A percentile compares a stretch with the other conserved stretches of the same genome.
Evolutionary conservation across 2,113 vertebrate species (phyloP).

Genomic region (Hirundichthys speculiger): DNA sequence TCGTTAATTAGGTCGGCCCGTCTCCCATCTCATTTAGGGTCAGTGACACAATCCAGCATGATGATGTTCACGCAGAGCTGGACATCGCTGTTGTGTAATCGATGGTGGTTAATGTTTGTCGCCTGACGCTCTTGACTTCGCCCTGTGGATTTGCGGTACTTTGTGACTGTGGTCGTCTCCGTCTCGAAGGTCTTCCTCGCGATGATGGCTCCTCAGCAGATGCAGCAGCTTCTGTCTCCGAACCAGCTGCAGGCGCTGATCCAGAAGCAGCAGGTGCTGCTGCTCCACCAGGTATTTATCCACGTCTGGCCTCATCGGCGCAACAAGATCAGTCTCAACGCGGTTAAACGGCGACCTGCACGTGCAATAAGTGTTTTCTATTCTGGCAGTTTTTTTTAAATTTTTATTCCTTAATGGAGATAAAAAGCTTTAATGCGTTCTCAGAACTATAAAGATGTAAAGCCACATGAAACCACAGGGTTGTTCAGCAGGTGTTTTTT

Average conservation of each 20-base stretch:
- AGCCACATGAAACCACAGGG: too few species aligned
- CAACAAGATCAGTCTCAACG: not conserved
- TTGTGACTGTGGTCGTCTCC: slow-evolving; percentile 1
- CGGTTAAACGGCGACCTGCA: too few species aligned
- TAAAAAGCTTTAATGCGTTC: too few species aligned
- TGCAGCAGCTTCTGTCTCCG: slow-evolving; percentile 90
- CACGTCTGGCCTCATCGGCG: slow-evolving; percentile 9
- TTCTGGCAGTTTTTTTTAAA: too few species aligned
- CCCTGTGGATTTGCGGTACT: not conserved
- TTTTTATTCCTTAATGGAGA: too few species aligned
- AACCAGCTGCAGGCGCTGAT: slow-evolving; percentile 93
- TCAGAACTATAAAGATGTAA: too few species aligned
- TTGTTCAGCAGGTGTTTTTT: too few species aligned
- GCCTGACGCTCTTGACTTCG: slow-evolving; percentile 32
- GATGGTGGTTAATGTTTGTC: slow-evolving; percentile 58
- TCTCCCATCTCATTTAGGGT: slow-evolving; percentile 62
- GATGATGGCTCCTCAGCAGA: slow-evolving; percentile 94
- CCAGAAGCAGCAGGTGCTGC: slow-evolving; percentile 92
- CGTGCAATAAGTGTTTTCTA: too few species aligned
- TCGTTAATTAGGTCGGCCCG: slow-evolving; percentile 70
- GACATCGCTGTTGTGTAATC: slow-evolving; percentile 51
- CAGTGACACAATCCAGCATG: slow-evolving; percentile 53
- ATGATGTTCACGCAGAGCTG: slow-evolving; percentile 58
- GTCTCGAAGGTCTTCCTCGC: slow-evolving; percentile 87
- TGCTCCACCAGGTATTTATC: slow-evolving; percentile 91